Conservation (phyloP, 2,888 invertebrate species). For the Junonia oenone region DNA sequence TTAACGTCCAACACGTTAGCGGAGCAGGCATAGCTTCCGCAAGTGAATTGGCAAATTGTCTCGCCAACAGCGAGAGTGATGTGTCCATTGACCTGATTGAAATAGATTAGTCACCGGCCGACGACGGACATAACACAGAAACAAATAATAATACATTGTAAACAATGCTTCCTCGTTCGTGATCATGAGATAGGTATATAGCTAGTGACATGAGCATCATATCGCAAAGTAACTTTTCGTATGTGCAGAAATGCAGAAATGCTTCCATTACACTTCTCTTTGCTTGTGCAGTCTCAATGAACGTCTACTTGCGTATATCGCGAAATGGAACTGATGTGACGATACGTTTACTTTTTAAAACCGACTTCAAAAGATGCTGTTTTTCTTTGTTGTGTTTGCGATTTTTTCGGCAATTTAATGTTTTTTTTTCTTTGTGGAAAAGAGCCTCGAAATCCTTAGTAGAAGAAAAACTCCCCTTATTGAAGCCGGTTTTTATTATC, state of each 20-base stretch:
- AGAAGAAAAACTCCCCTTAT: no score
- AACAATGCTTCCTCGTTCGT: neutral
- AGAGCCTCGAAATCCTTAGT: no score
- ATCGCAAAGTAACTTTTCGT: neutral
- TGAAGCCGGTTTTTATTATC: neutral
- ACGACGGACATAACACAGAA: slow-evolving; percentile 1
- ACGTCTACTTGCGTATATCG: neutral
- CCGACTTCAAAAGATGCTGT: no score
- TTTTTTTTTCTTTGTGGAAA: no score
- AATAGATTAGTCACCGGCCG: slow-evolving; percentile 32
- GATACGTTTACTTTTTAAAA: neutral
- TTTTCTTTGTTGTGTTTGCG: neutral
- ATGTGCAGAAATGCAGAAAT: slow-evolving; percentile 5
- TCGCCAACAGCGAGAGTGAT: slow-evolving; percentile 39
- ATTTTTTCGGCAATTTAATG: no score
- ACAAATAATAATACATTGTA: neutral
- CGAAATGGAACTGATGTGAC: neutral
- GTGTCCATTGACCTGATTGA: slow-evolving; percentile 40
- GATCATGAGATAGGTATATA: neutral
- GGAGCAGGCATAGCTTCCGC: slow-evolving; percentile 24
- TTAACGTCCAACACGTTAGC: slow-evolving; percentile 9
- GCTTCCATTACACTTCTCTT: slow-evolving; percentile 9
- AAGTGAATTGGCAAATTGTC: slow-evolving; percentile 47
- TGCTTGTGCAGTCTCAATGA: slow-evolving; percentile 13
- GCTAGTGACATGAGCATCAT: neutral